These are phyloP conservation scores for Notothenia coriiceps DNA, from an alignment of 2,113 vertebrate genomes.

Conservation along the genomic window DNA sequence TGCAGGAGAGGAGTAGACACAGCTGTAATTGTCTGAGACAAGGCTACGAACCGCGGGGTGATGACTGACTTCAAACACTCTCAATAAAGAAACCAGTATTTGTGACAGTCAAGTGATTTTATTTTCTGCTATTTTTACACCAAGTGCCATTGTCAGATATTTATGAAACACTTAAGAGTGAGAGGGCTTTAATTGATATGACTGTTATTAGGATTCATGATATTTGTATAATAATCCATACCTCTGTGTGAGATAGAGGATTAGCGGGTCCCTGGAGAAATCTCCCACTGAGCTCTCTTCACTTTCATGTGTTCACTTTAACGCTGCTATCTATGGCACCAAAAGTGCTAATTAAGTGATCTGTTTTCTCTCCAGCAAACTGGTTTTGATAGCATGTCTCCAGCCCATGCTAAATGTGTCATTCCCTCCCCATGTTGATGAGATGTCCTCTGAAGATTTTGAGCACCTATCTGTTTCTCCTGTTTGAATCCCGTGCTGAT, in stretches of 20 bases:
- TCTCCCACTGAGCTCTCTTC: constrained; percentile 70
- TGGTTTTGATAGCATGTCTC: constrained; percentile 73
- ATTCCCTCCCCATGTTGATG: constrained; percentile 60
- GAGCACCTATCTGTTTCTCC: constrained; percentile 58
- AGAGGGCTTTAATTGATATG: constrained; percentile 66
- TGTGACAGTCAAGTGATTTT: constrained; percentile 70
- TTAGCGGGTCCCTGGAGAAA: constrained; percentile 74
- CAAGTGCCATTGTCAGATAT: constrained; percentile 49
- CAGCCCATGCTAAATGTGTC: constrained; percentile 64
- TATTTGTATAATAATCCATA: constrained; percentile 82
- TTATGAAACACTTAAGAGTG: constrained; percentile 49
- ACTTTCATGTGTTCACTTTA: constrained; percentile 77
- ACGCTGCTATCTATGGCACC: constrained; percentile 48
- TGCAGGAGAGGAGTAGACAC: constrained; percentile 16
- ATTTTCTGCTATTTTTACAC: constrained; percentile 77
- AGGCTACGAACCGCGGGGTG: constrained; percentile 65
- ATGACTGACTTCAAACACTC: constrained; percentile 62
- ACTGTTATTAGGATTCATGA: constrained; percentile 74
- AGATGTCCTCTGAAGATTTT: constrained; percentile 61
- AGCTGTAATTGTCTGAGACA: constrained; percentile 67
- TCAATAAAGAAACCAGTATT: constrained; percentile 50
- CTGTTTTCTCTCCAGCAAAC: constrained; percentile 59
- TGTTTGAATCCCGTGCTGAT: constrained; percentile 45
- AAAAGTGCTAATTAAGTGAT: constrained; percentile 72
- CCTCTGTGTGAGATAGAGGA: constrained; percentile 73